Conservation (phyloP, 1,140 invertebrate genomes). For the Neuroterus valhalla region DNA sequence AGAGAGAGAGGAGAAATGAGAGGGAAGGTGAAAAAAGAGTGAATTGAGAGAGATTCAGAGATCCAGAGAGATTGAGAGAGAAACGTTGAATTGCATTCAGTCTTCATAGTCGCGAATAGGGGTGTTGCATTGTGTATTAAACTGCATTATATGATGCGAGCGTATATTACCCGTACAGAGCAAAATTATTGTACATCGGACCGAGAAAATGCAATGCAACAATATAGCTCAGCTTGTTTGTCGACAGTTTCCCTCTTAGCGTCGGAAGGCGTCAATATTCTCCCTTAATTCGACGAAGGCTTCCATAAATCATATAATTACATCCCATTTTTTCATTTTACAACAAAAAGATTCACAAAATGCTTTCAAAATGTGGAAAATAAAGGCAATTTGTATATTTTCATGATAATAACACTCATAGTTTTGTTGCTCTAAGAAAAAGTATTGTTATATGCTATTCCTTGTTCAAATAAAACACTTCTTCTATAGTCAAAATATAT, state of each 20-base stretch:
- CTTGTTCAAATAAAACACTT: too few species aligned
- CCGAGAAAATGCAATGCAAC: conserved; percentile 5
- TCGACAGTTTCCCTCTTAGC: conserved; percentile 23
- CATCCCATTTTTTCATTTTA: not conserved
- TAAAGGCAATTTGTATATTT: not conserved
- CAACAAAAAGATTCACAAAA: not conserved
- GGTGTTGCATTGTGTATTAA: conserved; percentile 43
- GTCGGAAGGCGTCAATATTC: conserved; percentile 28
- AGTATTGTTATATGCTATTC: too few species aligned
- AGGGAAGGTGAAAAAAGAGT: conserved; percentile 41
- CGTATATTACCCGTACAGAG: conserved; percentile 37
- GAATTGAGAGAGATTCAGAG: too few species aligned
- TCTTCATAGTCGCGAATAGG: conserved; percentile 37
- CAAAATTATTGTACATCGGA: conserved; percentile 23
- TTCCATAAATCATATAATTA: not conserved
- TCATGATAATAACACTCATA: too few species aligned
- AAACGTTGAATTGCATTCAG: conserved; percentile 48
- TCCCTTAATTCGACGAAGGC: conserved; percentile 15
- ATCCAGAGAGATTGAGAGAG: conserved; percentile 44
- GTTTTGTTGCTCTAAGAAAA: too few species aligned
- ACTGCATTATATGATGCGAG: conserved; percentile 50
- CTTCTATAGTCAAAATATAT: too few species aligned
- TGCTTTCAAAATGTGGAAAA: not conserved
- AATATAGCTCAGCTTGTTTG: conserved; percentile 24
- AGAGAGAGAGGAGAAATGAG: conserved; percentile 42